A percentile compares a stretch with the other conserved stretches of the same genome.
These are phyloP conservation scores for Leptinotarsa juncta DNA, from an alignment of 2,888 invertebrate species.

Conservation along the genomic window DNA sequence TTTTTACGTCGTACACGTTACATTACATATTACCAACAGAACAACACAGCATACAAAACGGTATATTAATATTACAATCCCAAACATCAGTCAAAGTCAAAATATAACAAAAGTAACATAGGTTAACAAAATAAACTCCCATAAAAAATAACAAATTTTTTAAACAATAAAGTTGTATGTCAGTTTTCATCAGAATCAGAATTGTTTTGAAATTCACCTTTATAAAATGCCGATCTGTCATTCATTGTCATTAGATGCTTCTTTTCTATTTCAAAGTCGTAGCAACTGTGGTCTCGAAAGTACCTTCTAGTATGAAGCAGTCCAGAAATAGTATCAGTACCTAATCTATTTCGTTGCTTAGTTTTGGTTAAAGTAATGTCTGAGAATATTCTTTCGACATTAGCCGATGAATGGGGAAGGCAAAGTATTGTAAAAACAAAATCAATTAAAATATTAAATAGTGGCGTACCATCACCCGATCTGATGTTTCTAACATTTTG, in stretches of 20 bases:
- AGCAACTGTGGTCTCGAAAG: slow-evolving; percentile 1
- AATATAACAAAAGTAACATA: neutral
- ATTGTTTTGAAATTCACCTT: slow-evolving; percentile 1
- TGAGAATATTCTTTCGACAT: slow-evolving; percentile 8
- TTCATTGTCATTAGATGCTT: slow-evolving; percentile 1
- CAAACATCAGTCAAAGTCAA: neutral
- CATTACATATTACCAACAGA: neutral
- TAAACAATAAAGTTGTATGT: slow-evolving; percentile 1
- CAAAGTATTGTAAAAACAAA: slow-evolving; percentile 12
- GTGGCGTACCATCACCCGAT: neutral
- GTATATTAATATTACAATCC: slow-evolving; percentile 1
- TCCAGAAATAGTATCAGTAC: slow-evolving; percentile 1
- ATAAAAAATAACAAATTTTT: neutral
- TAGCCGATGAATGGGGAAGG: slow-evolving; percentile 8
- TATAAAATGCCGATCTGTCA: neutral
- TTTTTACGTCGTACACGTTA: neutral
- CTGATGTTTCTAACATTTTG: slow-evolving; percentile 9
- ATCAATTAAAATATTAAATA: slow-evolving; percentile 1
- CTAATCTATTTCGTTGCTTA: neutral
- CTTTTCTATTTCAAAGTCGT: neutral
- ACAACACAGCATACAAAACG: neutral
- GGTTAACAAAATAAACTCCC: neutral
- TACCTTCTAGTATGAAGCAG: slow-evolving; percentile 1
- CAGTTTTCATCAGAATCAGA: slow-evolving; percentile 1
- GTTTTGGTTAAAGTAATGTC: slow-evolving; percentile 1